Evolutionary conservation across 2,888 invertebrate species (phyloP).

Genomic region (Cataglyphis altisquamis): DNA sequence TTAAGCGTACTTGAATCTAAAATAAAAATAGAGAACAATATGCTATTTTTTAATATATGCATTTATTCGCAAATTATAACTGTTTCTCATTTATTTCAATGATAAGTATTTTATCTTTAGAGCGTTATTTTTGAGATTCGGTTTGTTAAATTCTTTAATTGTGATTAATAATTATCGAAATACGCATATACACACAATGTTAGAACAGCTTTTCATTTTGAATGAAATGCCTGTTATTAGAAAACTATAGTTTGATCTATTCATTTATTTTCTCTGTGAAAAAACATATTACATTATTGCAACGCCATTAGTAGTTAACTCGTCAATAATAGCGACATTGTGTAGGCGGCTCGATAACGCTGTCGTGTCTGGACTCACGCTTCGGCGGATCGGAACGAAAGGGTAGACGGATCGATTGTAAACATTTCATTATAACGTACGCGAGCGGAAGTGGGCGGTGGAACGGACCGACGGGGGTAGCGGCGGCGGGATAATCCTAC

Average conservation of each 20-base stretch:
- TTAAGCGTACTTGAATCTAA: neutral
- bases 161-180: neutral
- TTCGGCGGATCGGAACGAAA: constrained; percentile 54
- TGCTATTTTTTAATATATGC: neutral
- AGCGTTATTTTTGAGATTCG: neutral
- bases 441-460: constrained; percentile 64
- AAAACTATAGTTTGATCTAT: neutral
- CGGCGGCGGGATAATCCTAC: constrained; percentile 69
- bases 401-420: constrained; percentile 68
- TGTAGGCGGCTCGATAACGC: constrained; percentile 45
- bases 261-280: neutral
- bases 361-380: constrained; percentile 44
- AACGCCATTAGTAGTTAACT: constrained; percentile 44
- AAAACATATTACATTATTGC: constrained; percentile 33
- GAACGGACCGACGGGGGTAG: constrained; percentile 47
- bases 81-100: neutral
- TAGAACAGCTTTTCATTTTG: neutral
- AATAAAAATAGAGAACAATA: neutral
- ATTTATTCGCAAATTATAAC: neutral
- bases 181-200: neutral
- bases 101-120: neutral
- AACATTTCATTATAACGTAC: constrained; percentile 73
- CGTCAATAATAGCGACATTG: constrained; percentile 52
- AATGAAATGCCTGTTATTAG: neutral
- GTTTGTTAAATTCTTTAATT: neutral